These are phyloP conservation scores for Callocephalon fimbriatum DNA, from an alignment of 2,113 vertebrate species.

Conservation along the genomic window DNA sequence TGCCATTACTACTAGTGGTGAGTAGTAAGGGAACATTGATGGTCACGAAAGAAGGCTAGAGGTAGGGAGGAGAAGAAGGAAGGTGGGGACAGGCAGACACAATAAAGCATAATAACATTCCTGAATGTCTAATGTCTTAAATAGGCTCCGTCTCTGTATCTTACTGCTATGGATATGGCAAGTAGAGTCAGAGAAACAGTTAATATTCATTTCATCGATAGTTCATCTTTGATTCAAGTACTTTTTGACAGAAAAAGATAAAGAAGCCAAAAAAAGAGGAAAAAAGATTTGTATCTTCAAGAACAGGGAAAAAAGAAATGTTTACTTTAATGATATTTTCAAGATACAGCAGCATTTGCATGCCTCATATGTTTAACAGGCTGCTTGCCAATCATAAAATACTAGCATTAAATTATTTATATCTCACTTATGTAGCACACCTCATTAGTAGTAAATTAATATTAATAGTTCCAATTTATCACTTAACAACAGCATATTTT, in stretches of 20 bases:
- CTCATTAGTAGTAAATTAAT: constrained; percentile 52
- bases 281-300: constrained; percentile 20
- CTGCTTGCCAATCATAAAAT: not conserved
- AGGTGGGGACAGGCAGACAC: constrained; percentile 79
- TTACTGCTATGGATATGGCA: not conserved
- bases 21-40: no score
- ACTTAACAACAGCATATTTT: not conserved
- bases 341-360: not conserved
- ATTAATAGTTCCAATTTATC: not conserved
- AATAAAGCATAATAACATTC: constrained; percentile 93
- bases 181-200: constrained; percentile 58
- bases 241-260: not conserved
- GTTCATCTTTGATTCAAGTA: constrained; percentile 50
- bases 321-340: constrained; percentile 46
- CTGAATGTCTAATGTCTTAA: constrained; percentile 91
- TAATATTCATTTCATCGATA: constrained; percentile 68
- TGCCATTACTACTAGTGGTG: no score
- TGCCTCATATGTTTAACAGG: not conserved
- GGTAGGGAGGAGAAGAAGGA: not conserved
- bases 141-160: constrained; percentile 48
- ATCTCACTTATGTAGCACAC: not conserved
- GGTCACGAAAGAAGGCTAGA: no score
- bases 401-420: constrained; percentile 55
- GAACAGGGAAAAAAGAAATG: constrained; percentile 3
- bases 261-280: not conserved